phyloP scores from a whole-genome alignment of 1,140 invertebrate genomes.

The Odontomachus brunneus region DNA sequence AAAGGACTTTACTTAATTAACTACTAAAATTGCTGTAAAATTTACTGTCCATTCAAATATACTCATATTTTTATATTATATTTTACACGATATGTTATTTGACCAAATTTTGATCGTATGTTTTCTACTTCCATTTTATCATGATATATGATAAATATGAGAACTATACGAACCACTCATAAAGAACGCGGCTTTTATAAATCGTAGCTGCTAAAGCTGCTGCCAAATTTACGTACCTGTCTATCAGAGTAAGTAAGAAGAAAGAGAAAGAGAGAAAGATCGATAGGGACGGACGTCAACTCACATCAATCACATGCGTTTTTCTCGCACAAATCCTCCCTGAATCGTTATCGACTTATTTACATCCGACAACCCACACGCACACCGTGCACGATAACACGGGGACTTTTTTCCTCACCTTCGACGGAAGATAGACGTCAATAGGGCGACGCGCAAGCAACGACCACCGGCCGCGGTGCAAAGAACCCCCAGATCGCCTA shows the following conservation, averaged over 20 bases:
- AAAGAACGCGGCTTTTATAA: too few relatives aligned
- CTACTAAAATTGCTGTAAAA: too few relatives aligned
- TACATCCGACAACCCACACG: slow-evolving; percentile 44
- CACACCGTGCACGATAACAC: slow-evolving; percentile 33
- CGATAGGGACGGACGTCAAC: not conserved
- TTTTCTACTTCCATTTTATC: too few relatives aligned
- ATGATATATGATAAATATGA: too few relatives aligned
- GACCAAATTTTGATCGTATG: too few relatives aligned
- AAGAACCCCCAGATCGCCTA: slow-evolving; percentile 34
- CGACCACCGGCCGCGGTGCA: not conserved
- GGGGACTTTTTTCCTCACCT: slow-evolving; percentile 42
- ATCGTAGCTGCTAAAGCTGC: too few relatives aligned
- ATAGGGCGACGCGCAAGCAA: slow-evolving; percentile 32
- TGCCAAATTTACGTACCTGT: too few relatives aligned
- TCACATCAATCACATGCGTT: not conserved
- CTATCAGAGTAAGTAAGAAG: not conserved
- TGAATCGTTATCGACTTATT: slow-evolving; percentile 33
- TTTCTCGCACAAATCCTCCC: slow-evolving; percentile 14
- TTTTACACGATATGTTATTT: too few relatives aligned
- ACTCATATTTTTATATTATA: too few relatives aligned
- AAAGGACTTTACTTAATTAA: too few relatives aligned
- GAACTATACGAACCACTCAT: too few relatives aligned
- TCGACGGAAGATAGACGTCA: slow-evolving; percentile 48
- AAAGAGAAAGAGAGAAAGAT: not conserved
- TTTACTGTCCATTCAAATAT: too few relatives aligned